Conservation (phyloP, 2,888 invertebrate species). For the Trissonchulus latispiculum region DNA sequence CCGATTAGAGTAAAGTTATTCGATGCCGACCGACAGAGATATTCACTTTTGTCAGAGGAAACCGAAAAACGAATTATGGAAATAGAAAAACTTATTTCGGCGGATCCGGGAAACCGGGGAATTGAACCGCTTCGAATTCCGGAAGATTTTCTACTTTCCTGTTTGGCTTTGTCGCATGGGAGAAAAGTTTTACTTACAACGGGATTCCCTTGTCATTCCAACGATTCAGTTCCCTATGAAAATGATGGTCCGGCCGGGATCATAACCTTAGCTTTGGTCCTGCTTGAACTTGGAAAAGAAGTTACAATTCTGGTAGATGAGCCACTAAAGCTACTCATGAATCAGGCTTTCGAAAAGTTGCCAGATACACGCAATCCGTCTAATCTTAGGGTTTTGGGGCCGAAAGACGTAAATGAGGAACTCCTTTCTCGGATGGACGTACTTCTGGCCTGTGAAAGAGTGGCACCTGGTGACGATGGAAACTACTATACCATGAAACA, state of each 20-base stretch:
- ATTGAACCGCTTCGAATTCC: background rate
- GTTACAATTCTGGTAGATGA: too few species aligned
- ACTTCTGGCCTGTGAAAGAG: background rate
- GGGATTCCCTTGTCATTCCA: background rate
- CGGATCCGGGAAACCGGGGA: background rate
- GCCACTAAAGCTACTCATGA: too few species aligned
- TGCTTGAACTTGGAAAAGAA: too few species aligned
- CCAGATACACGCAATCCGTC: too few species aligned
- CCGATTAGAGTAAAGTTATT: background rate
- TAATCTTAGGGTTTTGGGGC: background rate
- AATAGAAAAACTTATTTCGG: background rate
- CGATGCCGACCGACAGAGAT: background rate
- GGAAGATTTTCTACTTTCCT: background rate
- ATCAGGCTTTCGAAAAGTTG: too few species aligned
- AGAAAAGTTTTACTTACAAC: background rate
- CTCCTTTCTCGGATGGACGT: background rate
- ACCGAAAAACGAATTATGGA: background rate
- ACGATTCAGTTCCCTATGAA: background rate
- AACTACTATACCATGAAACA: background rate
- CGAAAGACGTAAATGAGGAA: too few species aligned
- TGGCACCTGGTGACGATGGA: background rate
- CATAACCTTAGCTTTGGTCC: background rate
- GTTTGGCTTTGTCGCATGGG: background rate
- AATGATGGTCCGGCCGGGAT: background rate
- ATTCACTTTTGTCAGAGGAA: background rate